Evolutionary conservation across 2,113 vertebrate genomes (phyloP).

Genomic region (Isurus oxyrinchus): DNA sequence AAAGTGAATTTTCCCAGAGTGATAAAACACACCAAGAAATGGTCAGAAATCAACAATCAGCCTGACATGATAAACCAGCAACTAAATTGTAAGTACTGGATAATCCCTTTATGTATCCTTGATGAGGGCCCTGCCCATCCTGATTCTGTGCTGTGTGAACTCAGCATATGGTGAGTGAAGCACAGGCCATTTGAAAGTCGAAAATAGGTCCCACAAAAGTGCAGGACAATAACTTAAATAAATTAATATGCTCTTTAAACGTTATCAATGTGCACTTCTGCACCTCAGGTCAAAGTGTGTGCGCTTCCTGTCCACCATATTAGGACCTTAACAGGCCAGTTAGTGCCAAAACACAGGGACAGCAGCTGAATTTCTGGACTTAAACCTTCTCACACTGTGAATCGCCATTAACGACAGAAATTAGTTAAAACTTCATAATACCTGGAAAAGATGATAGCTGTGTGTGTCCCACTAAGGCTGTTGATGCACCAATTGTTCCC

Average conservation of each 20-base stretch:
- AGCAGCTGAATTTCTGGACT: background rate
- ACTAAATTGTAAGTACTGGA: background rate
- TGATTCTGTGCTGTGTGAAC: background rate
- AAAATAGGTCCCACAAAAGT: background rate
- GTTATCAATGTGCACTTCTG: background rate
- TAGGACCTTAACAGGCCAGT: background rate
- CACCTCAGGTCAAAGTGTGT: background rate
- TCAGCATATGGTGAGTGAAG: background rate
- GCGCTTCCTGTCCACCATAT: background rate
- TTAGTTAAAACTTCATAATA: constrained; percentile 41
- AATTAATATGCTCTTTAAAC: background rate
- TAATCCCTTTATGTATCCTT: background rate
- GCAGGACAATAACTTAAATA: background rate
- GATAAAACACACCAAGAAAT: background rate
- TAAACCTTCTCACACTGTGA: background rate
- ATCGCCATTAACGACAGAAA: background rate
- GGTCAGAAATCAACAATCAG: background rate
- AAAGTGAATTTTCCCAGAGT: background rate
- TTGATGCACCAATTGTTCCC: constrained; percentile 71
- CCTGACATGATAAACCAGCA: background rate
- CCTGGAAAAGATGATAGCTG: constrained; percentile 73
- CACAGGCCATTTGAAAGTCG: background rate
- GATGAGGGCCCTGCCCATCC: background rate
- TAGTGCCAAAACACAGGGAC: too few species aligned
- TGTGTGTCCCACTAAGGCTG: constrained; percentile 65